Base-by-base conservation (phyloP, 1,140 invertebrate genomes). In the Bombus fervidus region DNA sequence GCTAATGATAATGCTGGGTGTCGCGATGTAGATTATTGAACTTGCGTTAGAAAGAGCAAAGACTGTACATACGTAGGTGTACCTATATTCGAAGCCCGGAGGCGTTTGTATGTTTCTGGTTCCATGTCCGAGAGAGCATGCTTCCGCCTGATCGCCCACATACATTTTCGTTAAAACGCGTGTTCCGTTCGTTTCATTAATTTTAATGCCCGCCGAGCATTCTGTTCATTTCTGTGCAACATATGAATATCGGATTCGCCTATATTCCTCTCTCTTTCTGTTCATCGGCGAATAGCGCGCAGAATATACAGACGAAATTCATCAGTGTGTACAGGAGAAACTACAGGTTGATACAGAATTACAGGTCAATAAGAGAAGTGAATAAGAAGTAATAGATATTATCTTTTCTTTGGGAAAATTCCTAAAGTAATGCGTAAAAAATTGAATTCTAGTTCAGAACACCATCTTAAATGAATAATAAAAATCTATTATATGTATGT, bases 111-210 rank as follows among this genome's bases (percentile, higher is more conserved):
- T 59, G 72, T 81, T 81, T n/a, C 83, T 64, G 69, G 91, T 81
- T 90, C 77, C 86, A 90, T 87, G 88, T 92, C 87, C 86, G 89
- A 91, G 87, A 87, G 89, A 88, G 89, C 86, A 89, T 84, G 85
- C 89, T 93, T 94, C 91, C 93, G 86, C 87, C 89, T 91, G 93
- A 94, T 94, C 92, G 93, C 92, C 83, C 92, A 91, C 91, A 93
- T 92, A 94, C 91, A 91, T 93, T 93, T 90, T 93, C 91, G 92
- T 93, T 92, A 91, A 93, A 94, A 93, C 90, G 92, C 93, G 91
- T 87, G 92, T 93, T 93, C 91, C 89, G 90, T 93, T 91, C 93
- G 93, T 94, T 94, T 94, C 93, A 94, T 94, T 94, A 94, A 94
- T 94, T 94, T 93, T 93, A 93, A 94, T 93, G 92, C 92, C 87